Percentiles rank a stretch among this genome's conserved stretches.
Evolutionary conservation across 2,888 invertebrate genomes (phyloP).

Genomic region (Pseudolycoriella hygida): DNA sequence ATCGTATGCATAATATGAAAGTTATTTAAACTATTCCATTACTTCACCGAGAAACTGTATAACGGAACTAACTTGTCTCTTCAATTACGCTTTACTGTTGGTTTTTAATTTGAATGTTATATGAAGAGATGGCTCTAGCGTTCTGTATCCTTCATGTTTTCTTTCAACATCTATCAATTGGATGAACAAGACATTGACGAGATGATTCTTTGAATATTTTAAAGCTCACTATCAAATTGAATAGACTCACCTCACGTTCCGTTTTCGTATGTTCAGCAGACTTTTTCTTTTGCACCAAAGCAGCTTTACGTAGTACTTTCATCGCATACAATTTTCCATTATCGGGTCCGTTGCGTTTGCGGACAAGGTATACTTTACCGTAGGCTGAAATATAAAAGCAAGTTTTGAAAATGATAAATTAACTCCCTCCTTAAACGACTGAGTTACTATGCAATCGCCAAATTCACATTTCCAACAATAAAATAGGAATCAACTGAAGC

Average conservation of each 20-base stretch:
- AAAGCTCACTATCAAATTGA: neutral
- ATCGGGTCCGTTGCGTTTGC: slow-evolving; percentile 76
- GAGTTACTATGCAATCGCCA: too few relatives aligned
- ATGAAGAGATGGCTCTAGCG: neutral
- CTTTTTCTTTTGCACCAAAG: slow-evolving; percentile 86
- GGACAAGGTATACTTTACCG: slow-evolving; percentile 89
- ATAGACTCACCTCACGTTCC: slow-evolving; percentile 59
- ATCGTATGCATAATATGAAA: neutral
- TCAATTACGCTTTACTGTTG: too few relatives aligned
- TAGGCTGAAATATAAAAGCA: slow-evolving; percentile 43
- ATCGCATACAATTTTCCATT: slow-evolving; percentile 86
- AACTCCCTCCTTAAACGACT: neutral
- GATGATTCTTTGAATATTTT: neutral
- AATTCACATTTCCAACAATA: too few relatives aligned
- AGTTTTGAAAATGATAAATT: neutral
- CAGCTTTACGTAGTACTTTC: slow-evolving; percentile 93
- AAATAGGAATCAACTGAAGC: too few relatives aligned
- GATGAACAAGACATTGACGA: neutral
- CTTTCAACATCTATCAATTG: neutral
- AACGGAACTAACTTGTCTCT: slow-evolving; percentile 1
- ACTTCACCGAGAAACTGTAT: neutral
- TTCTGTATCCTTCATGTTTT: neutral
- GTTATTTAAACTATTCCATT: neutral
- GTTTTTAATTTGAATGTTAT: neutral
- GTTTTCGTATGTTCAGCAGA: slow-evolving; percentile 95